Evolutionary conservation across 2,797 vertebrate genomes (phyloP).

Genomic region (Eleutherodactylus coqui): DNA sequence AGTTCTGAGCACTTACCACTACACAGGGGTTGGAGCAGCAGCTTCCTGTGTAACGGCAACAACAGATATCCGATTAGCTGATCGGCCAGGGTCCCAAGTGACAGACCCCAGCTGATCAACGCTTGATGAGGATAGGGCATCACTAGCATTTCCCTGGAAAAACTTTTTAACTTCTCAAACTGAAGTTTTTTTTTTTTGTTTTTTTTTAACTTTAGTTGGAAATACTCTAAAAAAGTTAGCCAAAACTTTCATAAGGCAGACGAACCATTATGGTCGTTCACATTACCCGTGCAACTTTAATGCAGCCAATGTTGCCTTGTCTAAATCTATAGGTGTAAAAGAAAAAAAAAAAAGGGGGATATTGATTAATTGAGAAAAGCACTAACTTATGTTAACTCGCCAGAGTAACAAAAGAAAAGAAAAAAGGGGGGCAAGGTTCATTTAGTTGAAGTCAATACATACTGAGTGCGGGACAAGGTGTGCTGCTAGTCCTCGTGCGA

Average conservation of each 20-base stretch:
- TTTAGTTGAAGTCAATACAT: not conserved
- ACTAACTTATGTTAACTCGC: not conserved
- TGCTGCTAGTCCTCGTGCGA: not conserved
- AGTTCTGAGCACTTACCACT: no score
- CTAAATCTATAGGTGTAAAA: not conserved
- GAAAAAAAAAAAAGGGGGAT: not conserved
- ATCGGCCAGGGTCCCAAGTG: no score
- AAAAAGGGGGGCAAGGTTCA: not conserved
- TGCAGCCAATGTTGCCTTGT: not conserved
- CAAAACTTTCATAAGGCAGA: not conserved
- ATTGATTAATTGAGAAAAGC: not conserved
- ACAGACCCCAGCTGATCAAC: no score
- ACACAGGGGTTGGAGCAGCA: no score
- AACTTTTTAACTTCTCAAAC: no score
- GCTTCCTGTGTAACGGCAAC: no score
- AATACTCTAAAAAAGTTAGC: not conserved
- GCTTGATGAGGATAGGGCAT: no score
- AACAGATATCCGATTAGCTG: no score
- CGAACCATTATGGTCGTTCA: not conserved
- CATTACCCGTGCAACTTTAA: not conserved
- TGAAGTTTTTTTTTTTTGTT: not conserved
- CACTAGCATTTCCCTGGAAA: no score
- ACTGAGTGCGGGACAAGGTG: slow-evolving; percentile 22
- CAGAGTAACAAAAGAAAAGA: slow-evolving; percentile 1
- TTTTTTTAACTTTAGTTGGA: no score